Conservation (phyloP, 2,113 vertebrate genomes). For the Erinaceus europaeus region DNA sequence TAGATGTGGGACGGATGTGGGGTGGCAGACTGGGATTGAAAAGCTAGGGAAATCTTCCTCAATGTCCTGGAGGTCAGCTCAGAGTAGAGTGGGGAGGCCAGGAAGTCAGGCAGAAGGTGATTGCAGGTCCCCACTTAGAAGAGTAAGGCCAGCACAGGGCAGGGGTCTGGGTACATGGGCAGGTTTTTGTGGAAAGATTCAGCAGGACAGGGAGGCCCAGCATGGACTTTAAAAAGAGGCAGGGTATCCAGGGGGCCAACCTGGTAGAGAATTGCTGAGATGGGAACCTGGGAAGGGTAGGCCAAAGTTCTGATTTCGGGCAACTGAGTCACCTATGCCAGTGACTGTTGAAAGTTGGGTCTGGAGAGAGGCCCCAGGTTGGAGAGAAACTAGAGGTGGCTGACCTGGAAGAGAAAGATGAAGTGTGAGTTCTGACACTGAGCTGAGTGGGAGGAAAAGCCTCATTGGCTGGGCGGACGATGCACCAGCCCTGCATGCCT, state of each 20-base stretch:
- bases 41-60: neutral
- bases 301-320: rapidly evolving
- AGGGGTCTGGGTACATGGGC: neutral
- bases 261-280: neutral
- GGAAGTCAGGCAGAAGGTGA: neutral
- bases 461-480: neutral
- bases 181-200: neutral
- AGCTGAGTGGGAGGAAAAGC: neutral
- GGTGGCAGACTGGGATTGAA: rapidly evolving
- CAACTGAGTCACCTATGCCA: neutral
- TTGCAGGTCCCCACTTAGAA: neutral
- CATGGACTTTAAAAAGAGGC: too few relatives aligned
- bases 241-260: too few relatives aligned
- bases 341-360: neutral
- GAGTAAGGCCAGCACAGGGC: neutral
- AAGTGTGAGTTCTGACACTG: rapidly evolving
- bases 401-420: neutral
- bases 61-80: neutral
- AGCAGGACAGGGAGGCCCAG: neutral
- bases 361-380: neutral
- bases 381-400: neutral
- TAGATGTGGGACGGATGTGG: too few relatives aligned
- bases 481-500: too few relatives aligned
- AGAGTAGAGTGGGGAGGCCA: neutral
- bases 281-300: neutral